A percentile compares a stretch with the other conserved stretches of the same genome.
Conservation (phyloP, 2,797 vertebrate genomes). For the Coregonus suidteri region DNA sequence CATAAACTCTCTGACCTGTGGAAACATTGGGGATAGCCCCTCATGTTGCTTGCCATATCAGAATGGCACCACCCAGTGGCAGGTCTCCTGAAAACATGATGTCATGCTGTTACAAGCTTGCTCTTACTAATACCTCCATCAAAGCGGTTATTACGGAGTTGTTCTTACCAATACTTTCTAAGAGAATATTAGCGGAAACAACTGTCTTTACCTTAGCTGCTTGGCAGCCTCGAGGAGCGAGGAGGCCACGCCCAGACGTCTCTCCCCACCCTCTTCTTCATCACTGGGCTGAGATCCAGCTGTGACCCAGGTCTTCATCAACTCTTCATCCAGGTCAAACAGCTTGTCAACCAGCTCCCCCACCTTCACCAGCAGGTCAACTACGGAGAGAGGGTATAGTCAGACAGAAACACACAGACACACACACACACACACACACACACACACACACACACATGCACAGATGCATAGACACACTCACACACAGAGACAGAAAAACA, state of each 20-base stretch:
- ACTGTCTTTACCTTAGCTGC: slow-evolving; percentile 84
- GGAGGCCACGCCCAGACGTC: slow-evolving; percentile 68
- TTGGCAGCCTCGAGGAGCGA: slow-evolving; percentile 91
- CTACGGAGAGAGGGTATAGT: slow-evolving; percentile 60
- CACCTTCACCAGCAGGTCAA: slow-evolving; percentile 89
- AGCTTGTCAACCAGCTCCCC: slow-evolving; percentile 94
- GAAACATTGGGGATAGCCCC: no score
- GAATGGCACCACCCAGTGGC: not conserved
- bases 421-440: not conserved
- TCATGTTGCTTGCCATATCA: not conserved
- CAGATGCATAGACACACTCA: not conserved
- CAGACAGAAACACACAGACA: not conserved
- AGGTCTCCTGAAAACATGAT: not conserved
- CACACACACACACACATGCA: not conserved
- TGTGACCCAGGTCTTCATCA: slow-evolving; percentile 90
- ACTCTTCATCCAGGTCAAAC: slow-evolving; percentile 92
- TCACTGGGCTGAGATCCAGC: slow-evolving; percentile 40
- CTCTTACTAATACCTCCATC: not conserved
- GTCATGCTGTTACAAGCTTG: not conserved
- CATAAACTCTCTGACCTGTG: no score
- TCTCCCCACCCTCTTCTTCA: slow-evolving; percentile 45
- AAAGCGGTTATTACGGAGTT: not conserved
- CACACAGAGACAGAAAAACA: not conserved
- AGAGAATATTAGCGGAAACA: not conserved
- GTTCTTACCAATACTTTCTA: not conserved